A percentile compares a stretch with the other conserved stretches of the same genome.
These are phyloP conservation scores for Phrynocephalus vlangalii DNA, from an alignment of 2,797 vertebrate species.

Conservation along the genomic window DNA sequence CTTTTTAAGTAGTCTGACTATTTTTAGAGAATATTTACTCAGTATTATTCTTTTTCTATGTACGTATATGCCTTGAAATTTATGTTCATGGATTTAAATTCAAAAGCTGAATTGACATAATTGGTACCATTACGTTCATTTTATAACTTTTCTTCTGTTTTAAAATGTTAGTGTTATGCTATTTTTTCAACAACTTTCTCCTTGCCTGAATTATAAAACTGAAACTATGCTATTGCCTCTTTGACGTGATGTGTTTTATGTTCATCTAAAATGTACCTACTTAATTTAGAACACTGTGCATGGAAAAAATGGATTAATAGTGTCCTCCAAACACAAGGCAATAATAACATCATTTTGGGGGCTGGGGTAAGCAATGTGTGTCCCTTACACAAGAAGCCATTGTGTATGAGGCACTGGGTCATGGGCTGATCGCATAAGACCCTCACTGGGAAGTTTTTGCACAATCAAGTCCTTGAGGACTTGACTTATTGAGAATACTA, in stretches of 20 bases:
- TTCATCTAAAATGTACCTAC: slow-evolving; percentile 43
- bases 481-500: too few species aligned
- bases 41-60: background rate
- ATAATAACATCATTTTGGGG: slow-evolving; percentile 33
- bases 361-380: slow-evolving; percentile 18
- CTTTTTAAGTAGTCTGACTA: background rate
- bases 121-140: background rate
- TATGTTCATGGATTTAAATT: slow-evolving; percentile 36
- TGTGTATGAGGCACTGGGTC: background rate
- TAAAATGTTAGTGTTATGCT: background rate
- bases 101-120: background rate
- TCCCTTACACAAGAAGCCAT: slow-evolving; percentile 27
- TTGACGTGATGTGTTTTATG: slow-evolving; percentile 50
- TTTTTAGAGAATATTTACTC: slow-evolving; percentile 21
- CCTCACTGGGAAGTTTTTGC: background rate
- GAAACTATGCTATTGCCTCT: slow-evolving; percentile 24
- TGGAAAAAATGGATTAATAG: slow-evolving; percentile 57
- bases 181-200: slow-evolving; percentile 21
- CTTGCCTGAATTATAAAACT: slow-evolving; percentile 27
- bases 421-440: background rate
- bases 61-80: slow-evolving; percentile 10
- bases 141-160: slow-evolving; percentile 4
- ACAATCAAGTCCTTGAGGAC: background rate
- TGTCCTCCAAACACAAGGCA: slow-evolving; percentile 32
- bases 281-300: slow-evolving; percentile 29